These are phyloP conservation scores for Phymorhynchus buccinoides DNA, from an alignment of 1,140 invertebrate genomes.

Conservation along the genomic window DNA sequence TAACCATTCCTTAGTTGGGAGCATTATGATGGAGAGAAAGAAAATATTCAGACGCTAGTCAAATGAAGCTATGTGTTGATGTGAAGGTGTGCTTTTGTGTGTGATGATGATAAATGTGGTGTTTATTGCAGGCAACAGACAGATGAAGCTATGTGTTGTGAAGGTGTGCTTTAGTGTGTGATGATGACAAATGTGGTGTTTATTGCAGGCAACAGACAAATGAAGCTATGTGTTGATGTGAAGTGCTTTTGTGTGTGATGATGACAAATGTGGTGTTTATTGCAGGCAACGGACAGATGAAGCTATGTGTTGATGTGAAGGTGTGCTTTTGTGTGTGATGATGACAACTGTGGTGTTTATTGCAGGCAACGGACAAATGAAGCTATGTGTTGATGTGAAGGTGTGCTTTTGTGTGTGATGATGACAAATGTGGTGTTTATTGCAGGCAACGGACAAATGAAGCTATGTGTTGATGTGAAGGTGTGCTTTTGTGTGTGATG, in stretches of 20 bases:
- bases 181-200: no score
- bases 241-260: background rate
- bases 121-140: conserved; percentile 67
- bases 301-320: conserved; percentile 39
- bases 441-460: conserved; percentile 72
- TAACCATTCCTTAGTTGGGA: no score
- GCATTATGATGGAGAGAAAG: no score
- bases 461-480: conserved; percentile 39
- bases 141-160: no score
- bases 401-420: background rate
- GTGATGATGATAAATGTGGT: no score
- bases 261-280: no score
- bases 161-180: no score
- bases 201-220: no score
- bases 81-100: background rate
- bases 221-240: background rate
- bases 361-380: conserved; percentile 72
- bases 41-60: conserved; percentile 72
- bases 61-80: conserved; percentile 61
- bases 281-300: conserved; percentile 72
- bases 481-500: background rate
- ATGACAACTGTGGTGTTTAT: no score
- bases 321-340: background rate
- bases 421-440: no score
- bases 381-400: conserved; percentile 39